Base-by-base conservation (phyloP, 37 sponge, comb jelly and placozoan genomes). In the Amphimedon queenslandica region DNA sequence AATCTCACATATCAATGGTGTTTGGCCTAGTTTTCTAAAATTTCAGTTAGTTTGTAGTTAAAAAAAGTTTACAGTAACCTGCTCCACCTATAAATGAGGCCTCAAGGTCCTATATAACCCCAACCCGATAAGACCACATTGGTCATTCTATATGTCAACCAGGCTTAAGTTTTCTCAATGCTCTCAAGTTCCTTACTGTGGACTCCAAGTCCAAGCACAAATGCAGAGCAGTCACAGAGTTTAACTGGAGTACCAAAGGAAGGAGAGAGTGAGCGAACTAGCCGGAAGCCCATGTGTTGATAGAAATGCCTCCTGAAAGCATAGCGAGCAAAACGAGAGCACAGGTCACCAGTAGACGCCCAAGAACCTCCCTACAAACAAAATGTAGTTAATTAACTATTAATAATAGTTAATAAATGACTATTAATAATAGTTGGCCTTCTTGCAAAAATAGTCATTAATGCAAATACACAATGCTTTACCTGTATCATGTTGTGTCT, bases 291-390 rank as follows among this genome's bases (percentile, higher is more conserved):
- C 13, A 73, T 55, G 66, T 94, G 95, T 55, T 94, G 95, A 55
- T 90, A 87, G 85, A 94, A 94, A 42, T 94, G 95, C 28, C 95
- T 70, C 33, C 95, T 69, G 66, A 90, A 94, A 16, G 88, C 58
- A 67, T 77, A 90, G 27, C 95, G 84, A 27, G 77, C 73, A 72
- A 86, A 94, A 2, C 92, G 72, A 1, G 95, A 94, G n/a, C 85
- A 78, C 75, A 70, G 73, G 32, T 61, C 77, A 4, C 92, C 91
- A 68, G 81, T 90, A 24, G 91, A 89, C 0, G 81, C 69, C 95
- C 95, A 94, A 13, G 95, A 90, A 0, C 95, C 95, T 61, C 91
- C 91, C 93, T 92, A 67, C n/a, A 58, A 21, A 4, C 23, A 39
- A 61, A 30, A n/a, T n/a, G n/a, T n/a, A n/a, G n/a, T n/a, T n/a